Evolutionary conservation across 2,888 invertebrate genomes (phyloP).

Genomic region (Blastobasis lacticolella): DNA sequence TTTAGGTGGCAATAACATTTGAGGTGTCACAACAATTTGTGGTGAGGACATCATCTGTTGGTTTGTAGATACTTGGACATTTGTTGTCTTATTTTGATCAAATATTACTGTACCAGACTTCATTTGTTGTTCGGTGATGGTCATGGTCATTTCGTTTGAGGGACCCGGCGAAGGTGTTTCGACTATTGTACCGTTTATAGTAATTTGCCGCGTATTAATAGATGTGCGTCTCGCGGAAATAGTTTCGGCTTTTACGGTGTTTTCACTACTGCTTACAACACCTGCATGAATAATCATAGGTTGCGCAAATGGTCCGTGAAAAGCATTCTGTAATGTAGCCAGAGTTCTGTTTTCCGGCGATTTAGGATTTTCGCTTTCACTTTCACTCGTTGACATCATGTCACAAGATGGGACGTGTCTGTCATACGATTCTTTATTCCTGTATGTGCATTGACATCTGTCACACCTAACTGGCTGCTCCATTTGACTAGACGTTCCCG

Average conservation of each 20-base stretch:
- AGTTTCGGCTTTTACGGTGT: slow-evolving; percentile 64
- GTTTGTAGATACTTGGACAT: slow-evolving; percentile 61
- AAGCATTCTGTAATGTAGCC: slow-evolving; percentile 66
- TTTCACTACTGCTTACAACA: slow-evolving; percentile 60
- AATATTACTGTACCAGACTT: slow-evolving; percentile 66
- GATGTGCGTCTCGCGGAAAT: slow-evolving; percentile 66
- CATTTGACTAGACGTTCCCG: slow-evolving; percentile 55
- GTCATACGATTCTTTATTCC: slow-evolving; percentile 87
- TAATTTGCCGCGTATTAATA: slow-evolving; percentile 68
- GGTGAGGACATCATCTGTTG: slow-evolving; percentile 65
- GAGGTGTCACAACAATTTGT: slow-evolving; percentile 68
- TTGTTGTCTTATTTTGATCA: slow-evolving; percentile 63
- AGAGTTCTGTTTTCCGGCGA: slow-evolving; percentile 70
- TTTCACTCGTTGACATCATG: slow-evolving; percentile 85
- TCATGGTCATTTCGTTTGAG: slow-evolving; percentile 66
- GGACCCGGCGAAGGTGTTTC: slow-evolving; percentile 71
- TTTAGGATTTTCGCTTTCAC: slow-evolving; percentile 82
- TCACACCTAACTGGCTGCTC: slow-evolving; percentile 89
- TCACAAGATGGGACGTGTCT: slow-evolving; percentile 86
- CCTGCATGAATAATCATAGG: slow-evolving; percentile 68
- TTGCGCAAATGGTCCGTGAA: slow-evolving; percentile 66
- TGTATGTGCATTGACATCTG: slow-evolving; percentile 89
- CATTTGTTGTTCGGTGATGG: slow-evolving; percentile 67
- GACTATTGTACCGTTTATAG: slow-evolving; percentile 69
- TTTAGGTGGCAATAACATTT: slow-evolving; percentile 65